Base-by-base conservation (phyloP, 2,797 vertebrate species). In the Muscicapa striata region DNA sequence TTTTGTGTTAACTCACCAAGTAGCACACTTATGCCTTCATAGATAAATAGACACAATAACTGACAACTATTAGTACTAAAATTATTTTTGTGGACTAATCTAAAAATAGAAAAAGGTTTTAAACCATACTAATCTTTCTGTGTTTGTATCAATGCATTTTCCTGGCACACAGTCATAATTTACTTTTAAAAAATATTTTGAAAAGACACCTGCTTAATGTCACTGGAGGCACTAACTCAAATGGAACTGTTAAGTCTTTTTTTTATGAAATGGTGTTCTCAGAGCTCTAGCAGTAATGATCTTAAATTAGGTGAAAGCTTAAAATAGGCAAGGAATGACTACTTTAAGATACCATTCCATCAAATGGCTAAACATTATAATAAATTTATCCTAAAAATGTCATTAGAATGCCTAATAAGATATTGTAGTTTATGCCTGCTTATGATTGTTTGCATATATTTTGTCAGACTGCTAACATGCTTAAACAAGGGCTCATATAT, bases 391-490 rank as follows among this genome's bases (percentile, higher is more conserved):
- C 55, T 91, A 46, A 95, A 94, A 85, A 59, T 70, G 57, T 74
- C 85, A 23, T 88, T 93, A 58, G 49, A 72, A 46, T 75, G 36
- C 41, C 57, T 90, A 78, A 74, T 45, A 81, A 90, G 76, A 66
- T 87, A 49, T 54, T 88, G 41, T 68, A 72, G 58, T 80, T 91
- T 86, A 86, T 83, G 46, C 38, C 7, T 78, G 38, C 32, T 81
- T 95, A 70, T 75, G 54, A 88, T 41, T 84, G 40, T 74, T 94
- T 67, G 49, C 85, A 94, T 72, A 55, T 92, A 90, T 95, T 91
- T 89, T 78, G 54, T 49, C 48, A 78, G 62, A 30, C 38, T 93
- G 54, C 30, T 91, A 72, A 88, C 51, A 29, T 1, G 2, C 13
- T 77, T 78, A 61, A 43, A 78, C 76, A 95, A 88, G 38, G 46